Percentiles rank a stretch among this genome's conserved stretches.
These are phyloP conservation scores for Drosophila kohkoa DNA, from an alignment of 1,140 invertebrate species.

Conservation along the genomic window DNA sequence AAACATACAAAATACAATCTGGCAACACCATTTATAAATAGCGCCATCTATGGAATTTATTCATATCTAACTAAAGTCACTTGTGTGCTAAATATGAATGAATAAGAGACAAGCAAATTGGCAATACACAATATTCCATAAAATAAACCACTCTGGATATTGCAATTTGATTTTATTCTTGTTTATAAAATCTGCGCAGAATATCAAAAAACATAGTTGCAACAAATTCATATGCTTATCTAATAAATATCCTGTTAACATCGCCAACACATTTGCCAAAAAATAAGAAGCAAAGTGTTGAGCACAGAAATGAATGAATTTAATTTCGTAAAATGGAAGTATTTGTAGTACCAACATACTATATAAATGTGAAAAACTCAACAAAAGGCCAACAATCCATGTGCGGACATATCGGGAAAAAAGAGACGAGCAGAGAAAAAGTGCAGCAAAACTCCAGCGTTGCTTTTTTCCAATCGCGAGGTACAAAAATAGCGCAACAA, in stretches of 20 bases:
- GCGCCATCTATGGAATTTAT: no score
- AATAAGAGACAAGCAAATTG: no score
- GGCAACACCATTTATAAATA: no score
- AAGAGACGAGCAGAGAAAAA: slow-evolving; percentile 23
- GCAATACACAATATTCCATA: no score
- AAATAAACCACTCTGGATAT: no score
- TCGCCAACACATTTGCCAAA: slow-evolving; percentile 14
- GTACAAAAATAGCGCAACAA: slow-evolving; percentile 45
- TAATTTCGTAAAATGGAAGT: slow-evolving; percentile 26
- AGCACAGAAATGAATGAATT: slow-evolving; percentile 37
- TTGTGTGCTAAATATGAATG: no score
- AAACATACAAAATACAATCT: no score
- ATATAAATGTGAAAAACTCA: slow-evolving; percentile 29
- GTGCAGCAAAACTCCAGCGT: slow-evolving; percentile 17
- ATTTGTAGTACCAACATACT: neutral
- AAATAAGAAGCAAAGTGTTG: slow-evolving; percentile 15
- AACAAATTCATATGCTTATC: slow-evolving; percentile 14
- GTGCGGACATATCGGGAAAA: neutral
- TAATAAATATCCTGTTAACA: slow-evolving; percentile 47
- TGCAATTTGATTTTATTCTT: no score
- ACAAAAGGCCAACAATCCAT: slow-evolving; percentile 25
- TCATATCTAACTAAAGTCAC: no score
- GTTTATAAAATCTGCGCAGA: no score
- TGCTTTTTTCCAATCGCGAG: slow-evolving; percentile 35
- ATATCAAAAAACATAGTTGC: no score